Conservation (phyloP, 2,797 vertebrate genomes). For the Coregonus sp. region DNA sequence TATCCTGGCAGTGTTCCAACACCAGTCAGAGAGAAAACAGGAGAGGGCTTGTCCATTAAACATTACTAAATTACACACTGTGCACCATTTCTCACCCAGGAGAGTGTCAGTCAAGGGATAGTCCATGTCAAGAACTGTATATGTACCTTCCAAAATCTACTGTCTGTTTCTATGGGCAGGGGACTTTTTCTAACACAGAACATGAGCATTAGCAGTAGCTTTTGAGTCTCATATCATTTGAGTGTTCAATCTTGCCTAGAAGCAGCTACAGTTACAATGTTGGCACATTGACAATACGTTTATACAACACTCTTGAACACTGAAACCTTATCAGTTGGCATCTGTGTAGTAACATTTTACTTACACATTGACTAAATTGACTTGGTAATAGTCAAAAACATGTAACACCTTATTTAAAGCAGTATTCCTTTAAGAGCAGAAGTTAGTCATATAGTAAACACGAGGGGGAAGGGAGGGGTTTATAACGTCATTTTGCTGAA, state of each 20-base stretch:
- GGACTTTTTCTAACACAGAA: neutral
- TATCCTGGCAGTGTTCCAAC: conserved; percentile 2
- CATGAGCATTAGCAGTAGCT: too few relatives aligned
- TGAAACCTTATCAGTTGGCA: too few relatives aligned
- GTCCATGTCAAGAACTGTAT: neutral
- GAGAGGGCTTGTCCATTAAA: neutral
- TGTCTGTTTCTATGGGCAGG: neutral
- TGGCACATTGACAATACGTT: neutral
- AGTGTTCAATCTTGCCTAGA: neutral
- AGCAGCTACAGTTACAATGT: neutral
- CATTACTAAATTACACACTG: neutral
- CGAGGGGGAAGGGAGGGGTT: neutral
- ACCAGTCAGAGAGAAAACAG: neutral
- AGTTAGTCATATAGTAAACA: neutral
- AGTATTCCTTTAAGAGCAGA: neutral
- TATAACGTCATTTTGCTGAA: neutral
- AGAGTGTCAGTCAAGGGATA: too few relatives aligned
- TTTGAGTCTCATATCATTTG: neutral
- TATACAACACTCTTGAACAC: neutral
- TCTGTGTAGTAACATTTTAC: neutral
- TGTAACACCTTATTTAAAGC: neutral
- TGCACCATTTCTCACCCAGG: neutral
- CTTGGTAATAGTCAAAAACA: too few relatives aligned
- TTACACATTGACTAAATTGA: too few relatives aligned
- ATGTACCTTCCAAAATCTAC: neutral